Conservation (phyloP, 2,797 vertebrate genomes). For the Morelia viridis region DNA sequence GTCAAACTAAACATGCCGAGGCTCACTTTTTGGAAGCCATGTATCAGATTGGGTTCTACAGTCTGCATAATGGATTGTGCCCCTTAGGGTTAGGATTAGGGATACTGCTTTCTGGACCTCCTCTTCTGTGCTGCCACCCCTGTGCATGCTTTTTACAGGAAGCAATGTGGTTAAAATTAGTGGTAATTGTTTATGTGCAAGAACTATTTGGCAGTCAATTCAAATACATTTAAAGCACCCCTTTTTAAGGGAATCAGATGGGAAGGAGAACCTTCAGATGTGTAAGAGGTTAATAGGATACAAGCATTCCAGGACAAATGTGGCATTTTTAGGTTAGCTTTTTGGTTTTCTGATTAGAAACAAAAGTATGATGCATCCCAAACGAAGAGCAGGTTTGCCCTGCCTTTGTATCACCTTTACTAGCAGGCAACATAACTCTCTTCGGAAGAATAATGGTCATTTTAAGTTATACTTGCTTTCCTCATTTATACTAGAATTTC, state of each 20-base stretch:
- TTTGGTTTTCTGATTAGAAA: constrained; percentile 36
- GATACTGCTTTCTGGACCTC: too few species aligned
- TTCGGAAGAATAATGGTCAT: not conserved
- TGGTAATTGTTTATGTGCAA: constrained; percentile 78
- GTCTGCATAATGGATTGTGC: too few species aligned
- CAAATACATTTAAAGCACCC: constrained; percentile 71
- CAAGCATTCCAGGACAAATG: not conserved
- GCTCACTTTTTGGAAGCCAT: too few species aligned
- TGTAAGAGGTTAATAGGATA: constrained; percentile 42
- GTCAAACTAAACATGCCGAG: too few species aligned
- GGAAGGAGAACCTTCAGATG: constrained; percentile 42
- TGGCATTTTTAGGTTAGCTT: not conserved
- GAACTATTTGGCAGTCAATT: constrained; percentile 71
- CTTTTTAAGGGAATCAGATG: constrained; percentile 50
- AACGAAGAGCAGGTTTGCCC: not conserved
- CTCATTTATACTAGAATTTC: not conserved
- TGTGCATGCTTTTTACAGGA: constrained; percentile 72
- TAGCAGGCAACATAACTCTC: not conserved
- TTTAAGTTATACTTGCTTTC: not conserved
- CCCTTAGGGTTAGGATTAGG: too few species aligned
- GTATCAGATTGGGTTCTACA: too few species aligned
- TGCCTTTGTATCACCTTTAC: not conserved
- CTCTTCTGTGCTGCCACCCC: too few species aligned
- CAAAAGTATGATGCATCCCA: not conserved
- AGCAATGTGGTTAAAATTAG: constrained; percentile 82